Evolutionary conservation across 2,113 vertebrate genomes (phyloP), one percentile per base, ranked within the genome.

Genomic region (Brevimyrus niger): DNA sequence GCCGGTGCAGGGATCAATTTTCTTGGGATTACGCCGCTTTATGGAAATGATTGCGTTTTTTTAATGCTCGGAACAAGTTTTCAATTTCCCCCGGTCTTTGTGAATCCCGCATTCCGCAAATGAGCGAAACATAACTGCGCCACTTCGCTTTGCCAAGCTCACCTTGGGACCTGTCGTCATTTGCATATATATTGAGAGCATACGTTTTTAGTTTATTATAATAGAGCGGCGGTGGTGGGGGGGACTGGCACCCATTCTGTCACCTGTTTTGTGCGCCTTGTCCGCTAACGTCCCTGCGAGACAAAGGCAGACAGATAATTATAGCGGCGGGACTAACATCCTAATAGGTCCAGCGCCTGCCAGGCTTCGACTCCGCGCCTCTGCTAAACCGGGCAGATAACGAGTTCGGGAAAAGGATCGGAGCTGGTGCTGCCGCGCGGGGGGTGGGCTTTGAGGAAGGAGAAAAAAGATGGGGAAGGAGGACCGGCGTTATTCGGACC

Each of bases 181-280:
- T 97, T 97, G 96, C 96, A 97, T 97, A 96, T 97, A 96, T 97
- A 97, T 96, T 97, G 96, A 96, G 95, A 96, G 95, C 95, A 96
- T 97, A 95, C 96, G 96, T 96, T 97, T 96, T 96, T 95, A 94
- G 94, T 95, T 96, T 96, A 96, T 92, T 90, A 91, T 96, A 95
- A 95, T 94, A 95, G 95, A 53, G 76, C 38, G 50, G 46, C 17
- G 58, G 85, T 11, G 88, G 55, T 44, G 88, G 91, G 93, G 94
- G 92, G 83, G 92, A 92, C 93, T 95, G 93, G 93, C 90, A 94
- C 94, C 93, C 94, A 91, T 94, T 94, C 92, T 91, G 92, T 93
- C 94, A 94, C 94, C 94, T 94, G 94, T 94, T 95, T 95, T 95
- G 94, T 94, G 94, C 93, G 94, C 92, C 93, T 95, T 92, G 93